Evolutionary conservation across 2,797 vertebrate species (phyloP), one percentile per base, ranked within the genome.

Genomic region (Masticophis lateralis): DNA sequence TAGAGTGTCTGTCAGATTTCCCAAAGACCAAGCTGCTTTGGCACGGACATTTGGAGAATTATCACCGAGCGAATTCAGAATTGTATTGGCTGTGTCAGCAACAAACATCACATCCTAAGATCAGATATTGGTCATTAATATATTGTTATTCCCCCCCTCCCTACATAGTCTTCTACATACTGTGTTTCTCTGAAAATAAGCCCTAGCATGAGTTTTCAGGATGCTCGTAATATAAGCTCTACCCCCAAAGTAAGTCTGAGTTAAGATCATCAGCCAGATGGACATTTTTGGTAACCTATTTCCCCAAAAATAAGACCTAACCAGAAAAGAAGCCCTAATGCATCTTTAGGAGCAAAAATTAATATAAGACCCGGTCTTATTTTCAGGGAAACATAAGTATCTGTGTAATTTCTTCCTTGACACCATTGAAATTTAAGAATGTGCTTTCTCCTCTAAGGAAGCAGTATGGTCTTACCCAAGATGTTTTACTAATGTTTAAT

Each of bases 11-110:
- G 99, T 99, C 69, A 99, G 98, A 96, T 99, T 99, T 95, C 99
- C 99, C 56, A 99, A 97, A 25, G 99, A 99, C 99, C 99, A 99
- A 27, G 99, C 99, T 56, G 99, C 99, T 95, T 99, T 99, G 95
- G 98, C 98, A 11, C 99, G 98, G 91, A 99, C 99, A 0, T 99
- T 99, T 5, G 98, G 97, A 91, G 98, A 99, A 61, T 98, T 98
- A 97, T 99, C 99, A 0, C 98, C 98, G 55, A 99, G 98, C 60
- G 98, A 98, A 25, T 97, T 98, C 89, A 99, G 97, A 91, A 99
- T 98, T 16, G 98, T 98, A n/a, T 99, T 99, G 2, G 99, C 99
- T 2, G 99, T 98, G 96, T 99, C 99, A 1, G 99, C 98, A 93
- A 99, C 98, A 94, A 99, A 99, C 98, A 99, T 98, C 95, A 99